Conservation (phyloP, 2,888 invertebrate genomes). For the Itoplectis maculator region DNA sequence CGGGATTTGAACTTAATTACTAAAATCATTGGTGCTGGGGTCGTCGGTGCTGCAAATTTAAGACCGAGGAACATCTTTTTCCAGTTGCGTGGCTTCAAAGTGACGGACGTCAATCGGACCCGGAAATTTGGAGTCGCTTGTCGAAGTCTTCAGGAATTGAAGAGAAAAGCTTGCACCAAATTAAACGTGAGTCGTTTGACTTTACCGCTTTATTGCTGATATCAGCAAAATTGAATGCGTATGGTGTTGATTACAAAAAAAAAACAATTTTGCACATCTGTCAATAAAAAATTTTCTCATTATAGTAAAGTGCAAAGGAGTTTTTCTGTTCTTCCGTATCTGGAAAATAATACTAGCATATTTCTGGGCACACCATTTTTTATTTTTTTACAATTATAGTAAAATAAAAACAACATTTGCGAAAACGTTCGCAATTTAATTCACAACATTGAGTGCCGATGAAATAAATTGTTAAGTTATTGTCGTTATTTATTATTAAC, state of each 20-base stretch:
- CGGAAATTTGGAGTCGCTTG: slow-evolving; percentile 91
- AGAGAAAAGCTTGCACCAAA: slow-evolving; percentile 89
- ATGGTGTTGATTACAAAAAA: not conserved
- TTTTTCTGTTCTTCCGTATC: not conserved
- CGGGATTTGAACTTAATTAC: not conserved
- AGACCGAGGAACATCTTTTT: slow-evolving; percentile 18
- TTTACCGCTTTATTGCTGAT: not conserved
- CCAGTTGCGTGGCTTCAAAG: slow-evolving; percentile 89
- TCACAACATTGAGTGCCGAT: too few relatives aligned
- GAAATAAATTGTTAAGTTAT: not conserved
- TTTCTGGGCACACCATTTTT: not conserved
- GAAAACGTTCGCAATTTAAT: not conserved
- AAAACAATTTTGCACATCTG: not conserved
- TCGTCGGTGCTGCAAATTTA: not conserved
- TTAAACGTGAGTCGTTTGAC: slow-evolving; percentile 84
- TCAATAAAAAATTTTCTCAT: not conserved
- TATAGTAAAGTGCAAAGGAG: not conserved
- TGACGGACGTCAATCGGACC: slow-evolving; percentile 89
- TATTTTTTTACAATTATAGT: too few relatives aligned
- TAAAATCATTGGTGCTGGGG: not conserved
- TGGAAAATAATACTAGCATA: not conserved
- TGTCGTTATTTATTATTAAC: too few relatives aligned
- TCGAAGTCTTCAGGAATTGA: slow-evolving; percentile 88
- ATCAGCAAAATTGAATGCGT: not conserved
- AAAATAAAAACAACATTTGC: too few relatives aligned